Percentiles rank a stretch among this genome's conserved stretches.
phyloP scores from a whole-genome alignment of 2,797 vertebrate genomes.

The Psittacula echo region DNA sequence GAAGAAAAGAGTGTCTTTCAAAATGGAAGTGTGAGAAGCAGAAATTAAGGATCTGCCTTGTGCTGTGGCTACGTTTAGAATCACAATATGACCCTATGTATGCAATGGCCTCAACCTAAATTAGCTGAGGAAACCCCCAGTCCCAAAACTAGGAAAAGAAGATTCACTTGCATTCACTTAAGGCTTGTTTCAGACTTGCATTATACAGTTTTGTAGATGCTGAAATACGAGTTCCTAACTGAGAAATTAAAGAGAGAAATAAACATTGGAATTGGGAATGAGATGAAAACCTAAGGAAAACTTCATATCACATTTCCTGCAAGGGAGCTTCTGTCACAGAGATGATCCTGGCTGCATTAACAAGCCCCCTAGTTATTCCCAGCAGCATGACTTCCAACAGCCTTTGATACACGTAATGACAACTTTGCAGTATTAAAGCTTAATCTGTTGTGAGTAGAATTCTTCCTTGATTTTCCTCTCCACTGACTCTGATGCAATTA shows the following conservation, averaged over 20 bases:
- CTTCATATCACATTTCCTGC: conserved; percentile 1
- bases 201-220: background rate
- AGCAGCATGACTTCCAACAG: conserved; percentile 33
- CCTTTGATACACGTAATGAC: conserved; percentile 29
- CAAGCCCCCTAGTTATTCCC: conserved; percentile 31
- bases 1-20: background rate
- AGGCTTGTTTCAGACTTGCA: background rate
- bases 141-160: background rate
- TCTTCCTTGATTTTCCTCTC: conserved; percentile 33
- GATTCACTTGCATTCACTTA: background rate
- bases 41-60: background rate
- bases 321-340: conserved; percentile 43
- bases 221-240: background rate
- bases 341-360: conserved; percentile 20
- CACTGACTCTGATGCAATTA: background rate
- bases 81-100: background rate
- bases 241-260: conserved; percentile 22
- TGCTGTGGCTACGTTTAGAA: background rate
- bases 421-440: conserved; percentile 22
- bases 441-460: conserved; percentile 40
- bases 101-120: background rate
- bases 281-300: conserved; percentile 52
- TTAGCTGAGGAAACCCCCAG: background rate
- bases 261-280: background rate
- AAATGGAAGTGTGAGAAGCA: background rate